These are phyloP conservation scores for Julus scandinavius DNA, from an alignment of 2,888 invertebrate species.

Conservation along the genomic window DNA sequence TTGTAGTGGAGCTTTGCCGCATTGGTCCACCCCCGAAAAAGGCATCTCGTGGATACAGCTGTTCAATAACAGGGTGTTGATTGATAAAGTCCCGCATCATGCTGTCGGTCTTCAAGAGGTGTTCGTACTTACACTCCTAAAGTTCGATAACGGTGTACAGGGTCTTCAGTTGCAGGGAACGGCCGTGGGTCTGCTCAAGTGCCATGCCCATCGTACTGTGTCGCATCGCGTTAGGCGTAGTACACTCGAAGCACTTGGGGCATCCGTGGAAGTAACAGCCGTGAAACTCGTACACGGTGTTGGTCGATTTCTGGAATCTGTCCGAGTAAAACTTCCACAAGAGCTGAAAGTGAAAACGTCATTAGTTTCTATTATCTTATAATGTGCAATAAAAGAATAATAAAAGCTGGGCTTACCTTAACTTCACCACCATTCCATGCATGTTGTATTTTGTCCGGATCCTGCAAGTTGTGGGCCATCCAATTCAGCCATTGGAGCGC, in stretches of 20 bases:
- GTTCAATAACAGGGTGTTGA: background rate
- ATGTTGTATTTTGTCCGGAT: background rate
- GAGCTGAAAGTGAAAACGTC: background rate
- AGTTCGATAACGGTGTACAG: conserved; percentile 50
- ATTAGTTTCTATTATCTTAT: no score
- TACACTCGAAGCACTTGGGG: conserved; percentile 55
- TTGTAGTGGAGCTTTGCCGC: background rate
- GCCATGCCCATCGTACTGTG: conserved; percentile 56
- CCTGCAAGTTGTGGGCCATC: background rate
- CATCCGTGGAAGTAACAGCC: conserved; percentile 61
- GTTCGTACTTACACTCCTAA: conserved; percentile 61
- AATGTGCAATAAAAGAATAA: no score
- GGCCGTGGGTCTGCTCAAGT: no score
- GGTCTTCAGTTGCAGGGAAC: no score
- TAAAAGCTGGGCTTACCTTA: background rate
- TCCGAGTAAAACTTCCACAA: background rate
- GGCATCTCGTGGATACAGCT: background rate
- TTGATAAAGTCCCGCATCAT: conserved; percentile 49
- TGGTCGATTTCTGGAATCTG: background rate
- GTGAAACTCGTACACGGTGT: conserved; percentile 58
- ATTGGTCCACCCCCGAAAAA: background rate
- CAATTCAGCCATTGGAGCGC: background rate
- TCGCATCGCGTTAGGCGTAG: background rate
- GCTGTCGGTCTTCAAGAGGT: conserved; percentile 56
- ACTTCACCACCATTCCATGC: background rate